Conservation (phyloP, 2,888 invertebrate species). For the Isotomurus palustris region DNA sequence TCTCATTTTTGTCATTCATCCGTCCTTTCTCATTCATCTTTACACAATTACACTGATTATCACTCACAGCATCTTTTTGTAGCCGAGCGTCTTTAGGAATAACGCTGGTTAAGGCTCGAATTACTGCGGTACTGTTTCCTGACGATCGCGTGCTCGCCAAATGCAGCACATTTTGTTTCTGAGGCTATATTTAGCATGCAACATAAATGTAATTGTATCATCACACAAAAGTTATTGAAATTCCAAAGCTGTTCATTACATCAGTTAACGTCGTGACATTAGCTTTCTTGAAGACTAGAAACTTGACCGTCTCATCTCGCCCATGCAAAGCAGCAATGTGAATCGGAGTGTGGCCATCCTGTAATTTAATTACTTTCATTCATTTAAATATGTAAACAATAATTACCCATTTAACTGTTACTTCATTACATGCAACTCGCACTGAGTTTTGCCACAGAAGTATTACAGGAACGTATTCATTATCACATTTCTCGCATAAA, state of each 20-base stretch:
- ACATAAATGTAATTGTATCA: background rate
- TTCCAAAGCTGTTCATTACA: too few relatives aligned
- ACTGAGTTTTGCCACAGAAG: too few relatives aligned
- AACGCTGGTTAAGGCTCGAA: conserved; percentile 78
- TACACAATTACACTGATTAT: too few relatives aligned
- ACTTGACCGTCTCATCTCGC: conserved; percentile 60
- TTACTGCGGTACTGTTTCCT: conserved; percentile 84
- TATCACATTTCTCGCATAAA: too few relatives aligned
- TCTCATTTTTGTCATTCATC: background rate
- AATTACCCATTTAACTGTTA: too few relatives aligned
- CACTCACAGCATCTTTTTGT: conserved; percentile 61
- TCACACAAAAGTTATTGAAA: background rate
- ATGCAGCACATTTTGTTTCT: conserved; percentile 90
- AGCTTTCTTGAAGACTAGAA: conserved; percentile 79
- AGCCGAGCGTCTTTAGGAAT: conserved; percentile 86
- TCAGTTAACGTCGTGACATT: conserved; percentile 91
- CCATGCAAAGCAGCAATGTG: conserved; percentile 98
- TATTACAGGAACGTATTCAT: too few relatives aligned
- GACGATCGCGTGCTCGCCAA: conserved; percentile 89
- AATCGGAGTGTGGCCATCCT: conserved; percentile 96
- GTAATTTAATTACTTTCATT: too few relatives aligned
- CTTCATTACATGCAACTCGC: too few relatives aligned
- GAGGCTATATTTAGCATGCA: conserved; percentile 60
- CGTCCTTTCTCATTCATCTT: background rate
- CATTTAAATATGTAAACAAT: too few relatives aligned